Evolutionary conservation across 1,140 invertebrate species (phyloP).

Genomic region (Diachasma alloeum): DNA sequence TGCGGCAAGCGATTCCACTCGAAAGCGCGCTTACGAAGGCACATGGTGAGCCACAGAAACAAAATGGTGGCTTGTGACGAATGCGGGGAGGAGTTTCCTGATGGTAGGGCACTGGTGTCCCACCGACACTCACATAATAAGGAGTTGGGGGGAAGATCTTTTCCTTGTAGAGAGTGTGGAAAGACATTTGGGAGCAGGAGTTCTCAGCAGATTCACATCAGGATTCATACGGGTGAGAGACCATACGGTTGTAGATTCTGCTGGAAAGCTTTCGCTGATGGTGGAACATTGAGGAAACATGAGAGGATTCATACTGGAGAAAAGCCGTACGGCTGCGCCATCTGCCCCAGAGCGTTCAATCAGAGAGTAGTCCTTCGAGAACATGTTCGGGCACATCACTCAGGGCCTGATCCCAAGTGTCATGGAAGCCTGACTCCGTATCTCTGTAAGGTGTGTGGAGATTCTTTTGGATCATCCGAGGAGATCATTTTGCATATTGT

Average conservation of each 20-base stretch:
- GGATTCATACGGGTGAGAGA: constrained; percentile 85
- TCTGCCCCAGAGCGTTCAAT: constrained; percentile 88
- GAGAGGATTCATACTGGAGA: constrained; percentile 97
- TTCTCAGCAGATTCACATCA: constrained; percentile 90
- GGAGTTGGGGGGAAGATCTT: constrained; percentile 71
- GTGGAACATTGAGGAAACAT: constrained; percentile 95
- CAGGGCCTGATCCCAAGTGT: constrained; percentile 74
- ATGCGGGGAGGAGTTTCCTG: constrained; percentile 76
- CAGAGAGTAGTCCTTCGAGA: constrained; percentile 82
- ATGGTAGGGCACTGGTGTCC: constrained; percentile 74
- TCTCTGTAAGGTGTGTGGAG: constrained; percentile 78
- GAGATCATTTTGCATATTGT: constrained; percentile 83
- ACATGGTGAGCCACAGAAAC: constrained; percentile 76
- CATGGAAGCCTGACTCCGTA: constrained; percentile 69
- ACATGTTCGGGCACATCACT: constrained; percentile 84
- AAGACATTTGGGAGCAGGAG: constrained; percentile 89
- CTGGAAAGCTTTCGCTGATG: constrained; percentile 98
- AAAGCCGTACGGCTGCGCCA: constrained; percentile 95
- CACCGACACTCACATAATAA: constrained; percentile 74
- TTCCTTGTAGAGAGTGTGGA: constrained; percentile 85
- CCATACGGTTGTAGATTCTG: constrained; percentile 96
- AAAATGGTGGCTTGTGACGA: constrained; percentile 76
- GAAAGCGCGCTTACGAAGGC: constrained; percentile 69
- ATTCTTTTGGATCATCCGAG: constrained; percentile 72
- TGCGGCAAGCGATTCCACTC: constrained; percentile 77